These are phyloP conservation scores for Gopherus flavomarginatus DNA, from an alignment of 2,113 vertebrate genomes.

Conservation along the genomic window DNA sequence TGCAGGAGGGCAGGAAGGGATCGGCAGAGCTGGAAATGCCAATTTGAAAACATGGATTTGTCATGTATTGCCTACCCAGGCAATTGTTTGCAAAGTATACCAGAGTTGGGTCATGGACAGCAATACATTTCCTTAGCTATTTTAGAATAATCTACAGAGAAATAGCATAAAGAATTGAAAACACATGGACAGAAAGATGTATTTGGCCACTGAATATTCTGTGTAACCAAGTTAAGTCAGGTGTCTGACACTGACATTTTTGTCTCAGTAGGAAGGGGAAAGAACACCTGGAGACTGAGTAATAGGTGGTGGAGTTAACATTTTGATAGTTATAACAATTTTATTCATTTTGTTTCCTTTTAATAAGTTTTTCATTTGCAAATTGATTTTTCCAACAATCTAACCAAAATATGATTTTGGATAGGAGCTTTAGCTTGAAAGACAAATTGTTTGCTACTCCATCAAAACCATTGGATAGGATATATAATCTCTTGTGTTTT, in stretches of 20 bases:
- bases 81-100: slow-evolving; percentile 10
- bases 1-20: neutral
- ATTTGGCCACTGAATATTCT: slow-evolving; percentile 37
- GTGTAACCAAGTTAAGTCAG: slow-evolving; percentile 41
- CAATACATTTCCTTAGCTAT: slow-evolving; percentile 23
- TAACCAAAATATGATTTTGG: neutral
- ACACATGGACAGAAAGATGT: slow-evolving; percentile 36
- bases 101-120: neutral
- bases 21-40: neutral
- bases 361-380: neutral
- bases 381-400: neutral
- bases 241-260: slow-evolving; percentile 49
- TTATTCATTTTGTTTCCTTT: slow-evolving; percentile 31
- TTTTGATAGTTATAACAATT: slow-evolving; percentile 8
- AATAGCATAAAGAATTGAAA: slow-evolving; percentile 58
- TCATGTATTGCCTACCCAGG: slow-evolving; percentile 15
- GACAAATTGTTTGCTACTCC: neutral
- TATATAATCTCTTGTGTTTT: neutral
- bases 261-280: slow-evolving; percentile 56
- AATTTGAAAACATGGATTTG: neutral
- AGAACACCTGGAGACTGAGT: slow-evolving; percentile 37
- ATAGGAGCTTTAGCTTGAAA: neutral
- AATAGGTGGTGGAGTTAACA: slow-evolving; percentile 13
- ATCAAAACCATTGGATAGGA: neutral
- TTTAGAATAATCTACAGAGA: slow-evolving; percentile 64